These are phyloP conservation scores for Platyrinchus mystaceus DNA, from an alignment of 2,797 vertebrate genomes.

Conservation along the genomic window DNA sequence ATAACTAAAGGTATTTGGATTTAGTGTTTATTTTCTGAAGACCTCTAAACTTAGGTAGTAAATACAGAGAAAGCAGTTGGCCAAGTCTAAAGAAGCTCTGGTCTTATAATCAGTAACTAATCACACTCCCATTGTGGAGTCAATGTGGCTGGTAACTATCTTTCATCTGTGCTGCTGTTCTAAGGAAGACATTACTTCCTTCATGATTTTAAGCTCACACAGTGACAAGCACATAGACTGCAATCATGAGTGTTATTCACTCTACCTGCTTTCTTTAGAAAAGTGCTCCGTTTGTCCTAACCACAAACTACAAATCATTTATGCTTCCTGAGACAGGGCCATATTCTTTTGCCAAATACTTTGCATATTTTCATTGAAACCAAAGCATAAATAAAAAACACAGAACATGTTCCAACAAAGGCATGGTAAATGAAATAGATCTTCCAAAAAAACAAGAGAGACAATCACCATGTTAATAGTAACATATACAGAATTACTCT, in stretches of 20 bases:
- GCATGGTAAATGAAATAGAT: neutral
- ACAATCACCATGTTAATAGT: neutral
- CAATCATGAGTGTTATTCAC: neutral
- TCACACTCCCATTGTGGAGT: neutral
- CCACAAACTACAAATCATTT: neutral
- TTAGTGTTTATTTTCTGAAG: neutral
- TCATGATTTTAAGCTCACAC: neutral
- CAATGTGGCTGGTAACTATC: neutral
- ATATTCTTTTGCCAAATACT: neutral
- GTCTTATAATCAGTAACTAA: neutral
- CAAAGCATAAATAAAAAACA: neutral
- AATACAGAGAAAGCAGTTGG: neutral
- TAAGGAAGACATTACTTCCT: neutral
- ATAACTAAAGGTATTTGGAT: neutral
- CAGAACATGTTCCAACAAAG: neutral
- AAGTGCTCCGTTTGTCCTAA: neutral
- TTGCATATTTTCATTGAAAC: neutral
- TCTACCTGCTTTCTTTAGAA: neutral
- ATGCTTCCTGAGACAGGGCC: neutral
- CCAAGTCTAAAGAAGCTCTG: neutral
- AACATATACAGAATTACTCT: neutral
- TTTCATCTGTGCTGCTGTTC: neutral
- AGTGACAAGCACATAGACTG: neutral
- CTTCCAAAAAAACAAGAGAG: neutral
- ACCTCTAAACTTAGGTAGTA: neutral